phyloP scores from a whole-genome alignment of 1,140 invertebrate genomes.

The Hestina assimilis region DNA sequence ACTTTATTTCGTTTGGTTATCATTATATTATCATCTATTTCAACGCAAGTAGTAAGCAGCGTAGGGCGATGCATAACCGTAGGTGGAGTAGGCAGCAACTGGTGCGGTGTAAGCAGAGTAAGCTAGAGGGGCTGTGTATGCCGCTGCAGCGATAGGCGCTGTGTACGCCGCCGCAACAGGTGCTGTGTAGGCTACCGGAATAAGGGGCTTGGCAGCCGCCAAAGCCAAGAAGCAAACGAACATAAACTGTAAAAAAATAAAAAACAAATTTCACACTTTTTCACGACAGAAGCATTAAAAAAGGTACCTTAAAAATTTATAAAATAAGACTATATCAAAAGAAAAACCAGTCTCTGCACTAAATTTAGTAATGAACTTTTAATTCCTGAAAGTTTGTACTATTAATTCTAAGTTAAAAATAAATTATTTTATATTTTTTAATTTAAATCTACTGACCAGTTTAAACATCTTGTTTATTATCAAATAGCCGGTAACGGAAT shows the following conservation, averaged over 20 bases:
- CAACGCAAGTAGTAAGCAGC: constrained; percentile 45
- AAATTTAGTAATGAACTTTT: too few species aligned
- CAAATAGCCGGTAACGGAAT: constrained; percentile 37
- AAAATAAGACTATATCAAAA: too few species aligned
- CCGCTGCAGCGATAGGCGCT: constrained; percentile 45
- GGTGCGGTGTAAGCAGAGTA: constrained; percentile 52
- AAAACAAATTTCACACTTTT: background rate
- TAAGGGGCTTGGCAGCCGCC: constrained; percentile 62
- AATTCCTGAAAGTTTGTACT: too few species aligned
- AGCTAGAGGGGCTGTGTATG: constrained; percentile 60
- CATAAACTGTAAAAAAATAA: constrained; percentile 62
- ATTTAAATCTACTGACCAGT: constrained; percentile 27
- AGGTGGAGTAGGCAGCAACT: constrained; percentile 39
- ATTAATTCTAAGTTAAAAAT: too few species aligned
- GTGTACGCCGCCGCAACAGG: constrained; percentile 53
- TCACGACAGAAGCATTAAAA: background rate
- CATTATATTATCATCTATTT: background rate
- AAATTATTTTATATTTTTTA: background rate
- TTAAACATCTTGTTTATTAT: constrained; percentile 39
- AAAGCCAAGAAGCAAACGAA: constrained; percentile 66
- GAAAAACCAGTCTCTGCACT: too few species aligned
- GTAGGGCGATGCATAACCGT: constrained; percentile 43
- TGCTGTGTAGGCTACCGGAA: constrained; percentile 44
- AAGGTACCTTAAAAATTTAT: background rate
- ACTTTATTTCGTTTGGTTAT: background rate